Evolutionary conservation across 2,113 vertebrate species (phyloP).

Genomic region (Ammodytes dubius): DNA sequence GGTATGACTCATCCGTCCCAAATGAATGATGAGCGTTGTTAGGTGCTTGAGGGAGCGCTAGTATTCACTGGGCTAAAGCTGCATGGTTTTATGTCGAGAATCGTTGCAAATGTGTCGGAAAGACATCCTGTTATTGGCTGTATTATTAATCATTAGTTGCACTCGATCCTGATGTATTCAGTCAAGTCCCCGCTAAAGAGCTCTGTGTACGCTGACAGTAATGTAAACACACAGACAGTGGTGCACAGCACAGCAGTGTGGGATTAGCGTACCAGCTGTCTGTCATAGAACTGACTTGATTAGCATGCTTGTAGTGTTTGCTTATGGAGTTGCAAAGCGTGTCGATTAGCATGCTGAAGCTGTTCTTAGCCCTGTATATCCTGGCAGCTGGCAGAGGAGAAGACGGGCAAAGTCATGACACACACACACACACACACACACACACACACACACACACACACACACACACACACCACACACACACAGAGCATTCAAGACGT

Average conservation of each 20-base stretch:
- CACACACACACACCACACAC: not conserved
- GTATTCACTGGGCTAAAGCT: not conserved
- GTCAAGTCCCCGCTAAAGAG: not conserved
- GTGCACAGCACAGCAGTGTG: not conserved
- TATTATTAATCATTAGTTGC: not conserved
- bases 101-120: not conserved
- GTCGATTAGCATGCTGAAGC: slow-evolving; percentile 37
- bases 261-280: slow-evolving; percentile 18
- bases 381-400: slow-evolving; percentile 35
- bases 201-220: not conserved
- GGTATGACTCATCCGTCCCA: slow-evolving; percentile 44
- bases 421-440: not conserved
- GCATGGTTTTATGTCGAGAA: not conserved
- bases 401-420: not conserved
- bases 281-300: slow-evolving; percentile 23
- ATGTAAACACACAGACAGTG: slow-evolving; percentile 11
- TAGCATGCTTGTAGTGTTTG: slow-evolving; percentile 38
- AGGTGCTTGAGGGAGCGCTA: not conserved
- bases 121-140: not conserved
- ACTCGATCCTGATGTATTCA: not conserved
- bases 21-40: slow-evolving; percentile 48
- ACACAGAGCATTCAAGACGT: not conserved
- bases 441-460: not conserved
- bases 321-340: slow-evolving; percentile 30
- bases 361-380: slow-evolving; percentile 13